phyloP scores from a whole-genome alignment of 2,113 vertebrate genomes.

The Tetraodon nigroviridis region DNA sequence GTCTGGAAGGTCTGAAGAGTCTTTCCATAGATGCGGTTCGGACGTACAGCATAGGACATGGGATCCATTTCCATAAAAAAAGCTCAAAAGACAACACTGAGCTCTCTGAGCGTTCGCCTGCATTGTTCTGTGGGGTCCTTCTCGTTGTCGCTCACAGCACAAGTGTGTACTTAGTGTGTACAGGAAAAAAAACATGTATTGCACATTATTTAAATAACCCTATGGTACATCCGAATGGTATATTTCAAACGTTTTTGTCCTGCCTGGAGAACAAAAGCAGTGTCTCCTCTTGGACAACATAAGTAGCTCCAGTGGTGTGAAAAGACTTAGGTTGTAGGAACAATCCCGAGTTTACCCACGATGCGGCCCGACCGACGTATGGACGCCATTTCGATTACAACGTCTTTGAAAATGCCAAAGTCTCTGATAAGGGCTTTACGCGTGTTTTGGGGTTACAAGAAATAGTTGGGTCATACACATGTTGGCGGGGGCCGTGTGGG shows the following conservation, averaged over 20 bases:
- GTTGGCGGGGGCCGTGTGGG: conserved; percentile 81
- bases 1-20: conserved; percentile 77
- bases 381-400: too few species aligned
- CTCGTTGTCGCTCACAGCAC: conserved; percentile 81
- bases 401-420: conserved; percentile 20
- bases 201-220: conserved; percentile 81
- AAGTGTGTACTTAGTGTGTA: conserved; percentile 77
- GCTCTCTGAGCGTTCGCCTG: conserved; percentile 78
- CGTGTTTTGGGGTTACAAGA: conserved; percentile 30
- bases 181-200: conserved; percentile 78
- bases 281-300: conserved; percentile 42
- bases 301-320: conserved; percentile 59
- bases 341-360: conserved; percentile 45
- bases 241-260: conserved; percentile 59
- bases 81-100: conserved; percentile 79
- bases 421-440: conserved; percentile 49
- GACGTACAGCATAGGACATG: conserved; percentile 76
- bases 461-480: conserved; percentile 78
- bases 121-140: conserved; percentile 77
- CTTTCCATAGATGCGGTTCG: conserved; percentile 80
- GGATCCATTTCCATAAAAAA: conserved; percentile 91
- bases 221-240: conserved; percentile 62
- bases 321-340: conserved; percentile 51
- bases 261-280: conserved; percentile 36
- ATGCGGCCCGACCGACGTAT: background rate